Base-by-base conservation (phyloP, 2,888 invertebrate species). In the Myathropa florea region DNA sequence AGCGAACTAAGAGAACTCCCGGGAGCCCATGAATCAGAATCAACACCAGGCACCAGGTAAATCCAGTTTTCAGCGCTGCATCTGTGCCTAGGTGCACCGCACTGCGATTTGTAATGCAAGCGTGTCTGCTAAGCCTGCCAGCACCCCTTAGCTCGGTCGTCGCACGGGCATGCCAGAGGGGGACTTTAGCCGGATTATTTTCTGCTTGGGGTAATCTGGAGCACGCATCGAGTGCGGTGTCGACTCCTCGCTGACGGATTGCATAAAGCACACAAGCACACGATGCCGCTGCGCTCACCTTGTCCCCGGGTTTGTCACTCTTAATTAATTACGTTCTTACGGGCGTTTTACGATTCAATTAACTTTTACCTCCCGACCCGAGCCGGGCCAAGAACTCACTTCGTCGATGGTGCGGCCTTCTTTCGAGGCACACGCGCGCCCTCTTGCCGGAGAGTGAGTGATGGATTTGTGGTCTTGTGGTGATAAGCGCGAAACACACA, bases 131-230 rank as follows among this genome's bases (percentile, higher is more conserved):
- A 70, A 65, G 70, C 6, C 46, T 46, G 46, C 46, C 18, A 46
- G 18, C 72, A 73, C 72, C 72, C 72, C 33, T 12, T 33, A 12
- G 28, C 7, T 28, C 3, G n/a, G n/a, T n/a, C n/a, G n/a, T 71
- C 10, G 57, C 24, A 59, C 57, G 53, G 3, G 57, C 57, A 24
- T 26, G 26, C 28, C 23, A 57, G 57, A 75, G 70, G 65, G 70
- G 75, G 75, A 83, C 75, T 75, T 83, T 79, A 86, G 83, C 65
- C 73, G 86, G 86, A 86, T 86, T 86, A 86, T 75, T 75, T 79
- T 79, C 73, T 75, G 71, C 86, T 55, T 67, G 65, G 75, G 57
- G 83, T 79, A 83, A 86, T 86, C 83, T 86, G 86, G 86, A 83
- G 73, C 86, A 86, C 83, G 85, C 73, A 86, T 59, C 73, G 46